These are phyloP conservation scores for Crocodylus rhombifer DNA, from an alignment of 2,797 vertebrate species.

Conservation along the genomic window DNA sequence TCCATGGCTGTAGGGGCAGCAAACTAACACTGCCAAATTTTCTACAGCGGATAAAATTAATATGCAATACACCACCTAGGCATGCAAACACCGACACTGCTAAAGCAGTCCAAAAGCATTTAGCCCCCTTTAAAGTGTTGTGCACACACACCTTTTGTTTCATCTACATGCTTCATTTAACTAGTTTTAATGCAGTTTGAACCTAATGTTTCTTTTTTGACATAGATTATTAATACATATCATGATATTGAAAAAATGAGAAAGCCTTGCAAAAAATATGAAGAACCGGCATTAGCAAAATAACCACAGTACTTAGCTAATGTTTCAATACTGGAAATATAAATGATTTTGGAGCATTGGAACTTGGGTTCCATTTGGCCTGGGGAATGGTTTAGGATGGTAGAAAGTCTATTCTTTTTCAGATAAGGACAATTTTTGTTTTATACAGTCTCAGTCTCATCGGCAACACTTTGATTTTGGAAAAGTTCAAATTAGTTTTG, in stretches of 20 bases:
- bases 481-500: not conserved
- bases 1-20: too few species aligned
- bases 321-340: not conserved
- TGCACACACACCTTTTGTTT: too few species aligned
- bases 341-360: not conserved
- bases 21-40: too few species aligned
- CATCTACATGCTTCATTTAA: too few species aligned
- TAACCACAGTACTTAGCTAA: not conserved
- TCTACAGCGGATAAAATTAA: too few species aligned
- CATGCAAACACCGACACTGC: too few species aligned
- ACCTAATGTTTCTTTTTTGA: not conserved
- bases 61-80: too few species aligned
- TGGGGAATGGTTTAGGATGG: not conserved
- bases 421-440: not conserved
- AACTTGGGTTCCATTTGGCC: not conserved
- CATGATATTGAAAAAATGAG: not conserved
- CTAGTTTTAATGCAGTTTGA: not conserved
- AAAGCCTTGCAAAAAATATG: not conserved
- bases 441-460: not conserved
- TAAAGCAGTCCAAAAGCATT: too few species aligned
- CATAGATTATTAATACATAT: not conserved
- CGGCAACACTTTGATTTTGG: not conserved
- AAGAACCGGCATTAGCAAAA: not conserved
- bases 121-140: too few species aligned
- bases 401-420: not conserved